These are phyloP conservation scores for Zelostemma sp. DNA, from an alignment of 1,140 invertebrate genomes.

Conservation along the genomic window DNA sequence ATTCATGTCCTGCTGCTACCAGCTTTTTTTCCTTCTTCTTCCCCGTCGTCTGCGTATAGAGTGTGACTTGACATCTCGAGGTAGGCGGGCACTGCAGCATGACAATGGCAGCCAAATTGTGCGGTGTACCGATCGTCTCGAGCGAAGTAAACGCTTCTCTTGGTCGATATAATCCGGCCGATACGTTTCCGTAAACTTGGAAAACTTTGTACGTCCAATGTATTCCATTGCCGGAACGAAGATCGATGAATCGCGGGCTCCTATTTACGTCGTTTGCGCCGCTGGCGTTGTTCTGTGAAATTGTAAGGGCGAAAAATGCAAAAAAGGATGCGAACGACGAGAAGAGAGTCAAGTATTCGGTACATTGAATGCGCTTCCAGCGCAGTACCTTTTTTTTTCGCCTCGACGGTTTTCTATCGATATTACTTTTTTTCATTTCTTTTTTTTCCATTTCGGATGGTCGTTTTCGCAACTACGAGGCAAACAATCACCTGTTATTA, in stretches of 20 bases:
- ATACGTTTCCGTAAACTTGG: conserved; percentile 26
- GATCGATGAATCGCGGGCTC: neutral
- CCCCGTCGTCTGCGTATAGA: conserved; percentile 39
- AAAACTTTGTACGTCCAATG: conserved; percentile 23
- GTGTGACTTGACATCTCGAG: conserved; percentile 42
- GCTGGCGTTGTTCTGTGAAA: neutral
- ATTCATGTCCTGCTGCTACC: conserved; percentile 63
- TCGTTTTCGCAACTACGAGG: conserved; percentile 30
- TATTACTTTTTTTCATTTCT: conserved; percentile 19
- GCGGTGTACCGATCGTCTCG: conserved; percentile 48
- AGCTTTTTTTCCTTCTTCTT: conserved; percentile 35
- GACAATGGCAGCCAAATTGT: conserved; percentile 52
- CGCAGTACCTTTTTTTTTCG: conserved; percentile 8
- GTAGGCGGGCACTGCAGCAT: conserved; percentile 47
- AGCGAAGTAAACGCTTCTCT: conserved; percentile 38
- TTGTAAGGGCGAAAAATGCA: conserved; percentile 11
- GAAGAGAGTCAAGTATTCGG: conserved; percentile 45
- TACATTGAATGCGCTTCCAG: conserved; percentile 22
- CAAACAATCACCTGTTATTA: conserved; percentile 62
- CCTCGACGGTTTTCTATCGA: conserved; percentile 27
- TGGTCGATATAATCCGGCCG: conserved; percentile 40
- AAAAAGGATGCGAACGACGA: conserved; percentile 22
- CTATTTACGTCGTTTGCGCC: conserved; percentile 5
- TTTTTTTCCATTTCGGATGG: conserved; percentile 30
- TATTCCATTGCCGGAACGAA: neutral